These are phyloP conservation scores for Actias luna DNA, from an alignment of 2,888 invertebrate species.

Conservation along the genomic window DNA sequence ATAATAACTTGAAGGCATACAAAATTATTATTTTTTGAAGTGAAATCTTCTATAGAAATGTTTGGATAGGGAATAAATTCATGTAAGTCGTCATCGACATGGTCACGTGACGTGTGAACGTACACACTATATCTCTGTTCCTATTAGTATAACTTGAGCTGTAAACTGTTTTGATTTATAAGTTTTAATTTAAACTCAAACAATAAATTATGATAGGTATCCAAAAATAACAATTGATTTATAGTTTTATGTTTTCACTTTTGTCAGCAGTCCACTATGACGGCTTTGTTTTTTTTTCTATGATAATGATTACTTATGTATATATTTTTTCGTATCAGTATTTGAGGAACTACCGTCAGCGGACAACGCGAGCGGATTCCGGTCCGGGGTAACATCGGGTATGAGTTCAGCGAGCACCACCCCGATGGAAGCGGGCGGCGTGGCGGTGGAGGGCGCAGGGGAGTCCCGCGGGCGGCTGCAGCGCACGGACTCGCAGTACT, in stretches of 20 bases:
- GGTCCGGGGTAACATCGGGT: slow-evolving; percentile 66
- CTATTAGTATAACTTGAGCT: too few relatives aligned
- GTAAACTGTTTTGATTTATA: too few relatives aligned
- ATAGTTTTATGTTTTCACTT: too few relatives aligned
- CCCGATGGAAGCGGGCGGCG: slow-evolving; percentile 52
- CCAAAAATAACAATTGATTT: too few relatives aligned
- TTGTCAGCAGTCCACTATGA: too few relatives aligned
- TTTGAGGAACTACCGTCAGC: slow-evolving; percentile 87
- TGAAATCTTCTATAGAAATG: background rate
- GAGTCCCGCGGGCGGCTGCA: slow-evolving; percentile 46
- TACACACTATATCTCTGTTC: too few relatives aligned
- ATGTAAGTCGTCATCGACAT: too few relatives aligned
- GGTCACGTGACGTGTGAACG: too few relatives aligned
- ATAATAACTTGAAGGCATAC: background rate
- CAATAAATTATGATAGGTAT: too few relatives aligned
- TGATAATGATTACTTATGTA: background rate
- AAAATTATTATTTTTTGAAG: background rate
- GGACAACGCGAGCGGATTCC: slow-evolving; percentile 75
- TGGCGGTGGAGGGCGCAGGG: slow-evolving; percentile 25
- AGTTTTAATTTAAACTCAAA: too few relatives aligned
- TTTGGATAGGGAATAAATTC: too few relatives aligned
- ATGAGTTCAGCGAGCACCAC: slow-evolving; percentile 65
- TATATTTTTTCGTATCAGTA: slow-evolving; percentile 65
- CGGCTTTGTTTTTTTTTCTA: too few relatives aligned
- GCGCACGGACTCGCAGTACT: slow-evolving; percentile 71